Evolutionary conservation across 2,888 invertebrate genomes (phyloP).

Genomic region (Serripes groenlandicus): DNA sequence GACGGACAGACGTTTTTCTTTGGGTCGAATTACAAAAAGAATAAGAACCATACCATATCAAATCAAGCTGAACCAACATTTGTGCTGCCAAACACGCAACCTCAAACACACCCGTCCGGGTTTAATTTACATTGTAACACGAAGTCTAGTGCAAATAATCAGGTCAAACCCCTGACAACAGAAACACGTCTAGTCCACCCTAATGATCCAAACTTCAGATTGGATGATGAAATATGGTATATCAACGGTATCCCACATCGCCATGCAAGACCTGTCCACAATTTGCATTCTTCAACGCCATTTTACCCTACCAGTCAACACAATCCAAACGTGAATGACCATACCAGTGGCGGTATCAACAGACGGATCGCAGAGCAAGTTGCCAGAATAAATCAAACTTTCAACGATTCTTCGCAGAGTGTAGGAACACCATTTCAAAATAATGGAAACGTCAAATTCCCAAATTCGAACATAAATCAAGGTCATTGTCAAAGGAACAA

Average conservation of each 20-base stretch:
- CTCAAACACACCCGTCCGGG: too few species aligned
- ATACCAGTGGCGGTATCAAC: conserved; percentile 1
- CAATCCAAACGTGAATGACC: background rate
- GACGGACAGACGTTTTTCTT: too few species aligned
- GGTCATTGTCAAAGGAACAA: background rate
- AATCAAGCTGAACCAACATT: background rate
- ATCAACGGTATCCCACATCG: conserved; percentile 52
- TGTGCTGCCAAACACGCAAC: background rate
- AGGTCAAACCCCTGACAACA: too few species aligned
- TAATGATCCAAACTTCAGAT: conserved; percentile 6
- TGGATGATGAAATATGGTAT: conserved; percentile 60
- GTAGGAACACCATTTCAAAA: background rate
- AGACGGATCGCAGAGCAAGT: conserved; percentile 16
- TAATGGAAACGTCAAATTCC: background rate
- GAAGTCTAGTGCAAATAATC: too few species aligned
- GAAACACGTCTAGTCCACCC: background rate
- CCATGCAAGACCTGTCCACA: conserved; percentile 31
- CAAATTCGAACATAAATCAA: background rate
- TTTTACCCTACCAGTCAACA: background rate
- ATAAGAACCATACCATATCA: background rate
- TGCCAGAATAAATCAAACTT: background rate
- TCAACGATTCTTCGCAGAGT: background rate
- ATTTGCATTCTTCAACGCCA: background rate
- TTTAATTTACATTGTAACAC: too few species aligned
- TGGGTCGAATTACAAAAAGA: too few species aligned